Base-by-base conservation (phyloP, 2,113 vertebrate genomes). In the Lagopus muta region DNA sequence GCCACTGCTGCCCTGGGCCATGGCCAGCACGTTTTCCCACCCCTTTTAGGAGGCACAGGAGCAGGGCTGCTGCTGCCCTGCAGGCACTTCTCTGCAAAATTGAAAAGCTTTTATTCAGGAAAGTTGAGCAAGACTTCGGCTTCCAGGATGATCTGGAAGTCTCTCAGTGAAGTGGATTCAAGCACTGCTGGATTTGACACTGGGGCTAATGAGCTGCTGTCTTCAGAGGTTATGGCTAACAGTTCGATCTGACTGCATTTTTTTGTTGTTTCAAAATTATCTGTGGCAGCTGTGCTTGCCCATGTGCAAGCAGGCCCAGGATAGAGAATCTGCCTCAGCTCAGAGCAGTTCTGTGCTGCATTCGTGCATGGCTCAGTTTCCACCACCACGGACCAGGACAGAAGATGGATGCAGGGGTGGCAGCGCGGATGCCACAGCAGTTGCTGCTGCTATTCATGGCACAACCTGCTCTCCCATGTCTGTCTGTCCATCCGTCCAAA, bases 401-500 rank as follows among this genome's bases (percentile, higher is more conserved):
- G n/a, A 40, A 30, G 77, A 42, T 1, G 10, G 55, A 19, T 4
- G 2, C 10, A 34, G 54, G 32, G 30, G 7, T 40, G 61, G 61
- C 36, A 28, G 38, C 40, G 61, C 11, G 16, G 61, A 27, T 64
- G 61, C 25, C 15, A 40, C 3, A 10, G 18, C 34, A 28, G 38
- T 64, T 64, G 17, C 61, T 27, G 17, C 61, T 40, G 61, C 25
- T 12, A 64, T 40, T 64, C 48, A 42, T 20, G 21, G 54, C 21
- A 20, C 38, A 11, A 15, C 62, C 81, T 42, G 78, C 57, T 17
- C 86, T 79, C 73, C 89, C 34, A 5, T 14, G 55, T 81, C 92
- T 42, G 48, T 34, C 71, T 43, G 32, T 91, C 70, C 86, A 81
- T 75, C 87, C 65, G 38, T 82, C 86, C 77, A 67, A 90, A 78